Evolutionary conservation across 2,888 invertebrate species (phyloP), one percentile per base, ranked within the genome.

Genomic region (Tillus elongatus): DNA sequence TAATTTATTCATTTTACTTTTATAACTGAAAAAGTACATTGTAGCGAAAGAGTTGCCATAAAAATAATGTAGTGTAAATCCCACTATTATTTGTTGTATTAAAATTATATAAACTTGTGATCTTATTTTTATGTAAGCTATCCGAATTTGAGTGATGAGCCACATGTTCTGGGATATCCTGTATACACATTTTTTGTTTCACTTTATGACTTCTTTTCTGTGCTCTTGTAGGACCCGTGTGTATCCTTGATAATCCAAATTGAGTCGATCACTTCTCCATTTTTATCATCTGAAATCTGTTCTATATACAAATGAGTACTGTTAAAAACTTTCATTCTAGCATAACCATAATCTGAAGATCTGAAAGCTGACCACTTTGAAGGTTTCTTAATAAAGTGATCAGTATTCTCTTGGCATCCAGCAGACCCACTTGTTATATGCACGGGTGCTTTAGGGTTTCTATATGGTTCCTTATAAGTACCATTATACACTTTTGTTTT

Each of bases 351-450:
- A 68, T 96, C 93, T 41, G 63, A 70, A 47, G 82, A 87, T 15
- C 86, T 77, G 63, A 84, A 82, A 1, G 91, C 92, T 33, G 88
- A 87, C 89, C 90, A 92, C 0, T 68, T 57, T 0, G 80, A 79
- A 30, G 70, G 68, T 3, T 70, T 63, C 3, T 9, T 57, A 51
- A 49, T 63, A 44, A 63, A 72, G 57, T 46, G 59, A 50, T 95
- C 93, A n/a, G 82, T 79, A 0, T 79, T 77, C 61, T 91, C 90
- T 42, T 77, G 74, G 53, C 90, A 90, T 4, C 92, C 92, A 3
- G 89, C 90, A 1, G 89, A 88, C 29, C 92, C 92, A 6, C 88
- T 86, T 50, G 75, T 80, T 56, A 98, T 74, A 60, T 98, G 96
- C 0, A 97, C 82, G 0, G 97, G 92, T 1, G 92, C 96, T 44